phyloP scores from a whole-genome alignment of 2,797 vertebrate genomes.

The Eulemur coronatus region DNA sequence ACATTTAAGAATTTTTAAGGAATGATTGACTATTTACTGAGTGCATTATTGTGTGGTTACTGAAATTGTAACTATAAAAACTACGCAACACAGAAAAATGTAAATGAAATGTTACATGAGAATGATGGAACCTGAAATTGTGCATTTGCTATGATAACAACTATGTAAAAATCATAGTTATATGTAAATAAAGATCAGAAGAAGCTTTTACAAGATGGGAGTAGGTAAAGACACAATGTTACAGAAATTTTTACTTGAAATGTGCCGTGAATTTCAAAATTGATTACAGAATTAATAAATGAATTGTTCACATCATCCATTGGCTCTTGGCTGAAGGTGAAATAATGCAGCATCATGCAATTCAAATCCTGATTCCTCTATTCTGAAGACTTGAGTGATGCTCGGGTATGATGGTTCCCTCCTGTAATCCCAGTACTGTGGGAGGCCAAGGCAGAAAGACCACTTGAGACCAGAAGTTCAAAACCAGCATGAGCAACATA shows the following conservation, averaged over 20 bases:
- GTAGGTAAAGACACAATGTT: background rate
- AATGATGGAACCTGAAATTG: background rate
- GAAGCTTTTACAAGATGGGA: background rate
- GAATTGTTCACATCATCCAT: background rate
- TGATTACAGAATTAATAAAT: conserved; percentile 33
- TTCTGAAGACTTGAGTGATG: background rate
- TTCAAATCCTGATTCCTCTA: background rate
- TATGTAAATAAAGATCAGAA: conserved; percentile 21
- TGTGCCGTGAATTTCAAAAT: background rate
- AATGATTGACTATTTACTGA: background rate
- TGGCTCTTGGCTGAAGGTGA: background rate
- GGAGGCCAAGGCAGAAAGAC: no score
- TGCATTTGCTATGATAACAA: background rate
- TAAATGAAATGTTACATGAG: background rate
- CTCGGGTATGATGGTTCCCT: no score
- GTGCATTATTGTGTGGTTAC: background rate
- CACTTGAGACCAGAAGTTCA: no score
- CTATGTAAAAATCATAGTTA: background rate
- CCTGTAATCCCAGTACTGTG: no score
- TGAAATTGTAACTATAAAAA: conserved; percentile 32
- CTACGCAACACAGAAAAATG: background rate
- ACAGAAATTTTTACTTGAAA: conserved; percentile 15
- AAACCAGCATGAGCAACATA: no score
- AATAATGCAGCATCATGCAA: background rate
- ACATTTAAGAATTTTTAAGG: background rate